Percentiles rank a stretch among this genome's conserved stretches.
These are phyloP conservation scores for Neodon shergylaensis DNA, from an alignment of 2,113 vertebrate species.

Conservation along the genomic window DNA sequence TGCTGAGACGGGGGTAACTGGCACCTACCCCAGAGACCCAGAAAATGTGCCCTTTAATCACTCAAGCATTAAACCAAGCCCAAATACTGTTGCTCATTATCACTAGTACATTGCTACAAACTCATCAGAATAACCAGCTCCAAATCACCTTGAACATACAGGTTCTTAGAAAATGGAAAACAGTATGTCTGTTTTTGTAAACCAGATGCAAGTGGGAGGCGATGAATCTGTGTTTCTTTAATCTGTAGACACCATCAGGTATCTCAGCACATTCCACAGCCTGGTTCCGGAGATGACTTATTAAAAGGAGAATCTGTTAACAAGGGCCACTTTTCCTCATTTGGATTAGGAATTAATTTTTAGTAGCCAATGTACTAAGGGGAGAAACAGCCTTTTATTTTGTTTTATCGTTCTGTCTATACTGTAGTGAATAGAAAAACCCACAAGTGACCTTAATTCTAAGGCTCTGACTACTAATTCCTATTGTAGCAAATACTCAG, in stretches of 20 bases:
- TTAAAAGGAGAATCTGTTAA: not conserved
- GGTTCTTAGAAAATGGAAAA: constrained; percentile 24
- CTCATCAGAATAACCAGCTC: not conserved
- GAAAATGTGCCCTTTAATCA: not conserved
- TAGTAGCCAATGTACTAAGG: not conserved
- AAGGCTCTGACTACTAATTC: not conserved
- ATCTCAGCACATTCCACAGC: not conserved
- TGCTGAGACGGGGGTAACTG: not conserved
- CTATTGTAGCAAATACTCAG: not conserved
- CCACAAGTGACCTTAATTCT: not conserved
- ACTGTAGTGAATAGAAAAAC: not conserved
- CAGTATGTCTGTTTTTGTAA: constrained; percentile 19
- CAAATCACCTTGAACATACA: not conserved
- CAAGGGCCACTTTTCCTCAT: not conserved
- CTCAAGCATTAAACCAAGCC: not conserved
- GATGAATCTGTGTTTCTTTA: not conserved
- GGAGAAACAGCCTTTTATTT: not conserved
- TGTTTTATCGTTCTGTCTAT: not conserved
- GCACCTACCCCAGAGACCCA: not conserved
- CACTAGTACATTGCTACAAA: not conserved
- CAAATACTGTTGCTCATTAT: not conserved
- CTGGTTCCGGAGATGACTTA: not conserved
- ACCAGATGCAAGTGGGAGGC: not conserved
- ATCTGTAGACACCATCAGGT: constrained; percentile 13
- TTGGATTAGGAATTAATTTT: constrained; percentile 32